Conservation (phyloP, 2,797 vertebrate genomes). For the Periparus ater region DNA sequence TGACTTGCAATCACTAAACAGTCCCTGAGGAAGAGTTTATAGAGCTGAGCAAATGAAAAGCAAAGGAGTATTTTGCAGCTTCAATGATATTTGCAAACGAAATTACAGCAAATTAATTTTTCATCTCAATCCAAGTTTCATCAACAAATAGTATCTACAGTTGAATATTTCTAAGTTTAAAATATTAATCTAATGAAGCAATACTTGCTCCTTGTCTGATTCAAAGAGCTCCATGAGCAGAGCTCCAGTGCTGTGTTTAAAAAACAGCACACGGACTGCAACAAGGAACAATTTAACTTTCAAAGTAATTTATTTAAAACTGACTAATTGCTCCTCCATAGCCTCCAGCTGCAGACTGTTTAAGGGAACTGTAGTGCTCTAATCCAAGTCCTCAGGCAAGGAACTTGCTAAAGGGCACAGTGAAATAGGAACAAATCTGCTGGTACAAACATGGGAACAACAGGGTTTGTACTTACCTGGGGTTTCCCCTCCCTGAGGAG, state of each 20-base stretch:
- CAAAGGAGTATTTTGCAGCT: neutral
- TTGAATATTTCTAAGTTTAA: neutral
- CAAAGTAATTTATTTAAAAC: constrained; percentile 48
- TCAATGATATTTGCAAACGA: neutral
- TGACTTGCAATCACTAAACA: neutral
- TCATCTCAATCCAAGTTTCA: neutral
- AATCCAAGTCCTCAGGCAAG: constrained; percentile 32
- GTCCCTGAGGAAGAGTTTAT: neutral
- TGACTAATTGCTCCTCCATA: constrained; percentile 44
- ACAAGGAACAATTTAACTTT: constrained; percentile 24
- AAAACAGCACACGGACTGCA: neutral
- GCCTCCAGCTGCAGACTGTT: constrained; percentile 39
- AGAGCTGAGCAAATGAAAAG: neutral
- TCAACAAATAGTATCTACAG: neutral
- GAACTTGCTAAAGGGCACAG: neutral
- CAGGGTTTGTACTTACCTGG: neutral
- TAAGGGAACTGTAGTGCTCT: neutral
- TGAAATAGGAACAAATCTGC: neutral
- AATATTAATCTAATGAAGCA: neutral
- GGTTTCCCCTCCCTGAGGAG: constrained; percentile 2
- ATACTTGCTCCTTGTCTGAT: neutral
- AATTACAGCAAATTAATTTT: neutral
- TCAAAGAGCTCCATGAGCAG: neutral
- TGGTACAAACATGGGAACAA: neutral
- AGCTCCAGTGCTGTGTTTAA: neutral